Evolutionary conservation across 2,888 invertebrate species (phyloP).

Genomic region (Azorinus chamasolen): DNA sequence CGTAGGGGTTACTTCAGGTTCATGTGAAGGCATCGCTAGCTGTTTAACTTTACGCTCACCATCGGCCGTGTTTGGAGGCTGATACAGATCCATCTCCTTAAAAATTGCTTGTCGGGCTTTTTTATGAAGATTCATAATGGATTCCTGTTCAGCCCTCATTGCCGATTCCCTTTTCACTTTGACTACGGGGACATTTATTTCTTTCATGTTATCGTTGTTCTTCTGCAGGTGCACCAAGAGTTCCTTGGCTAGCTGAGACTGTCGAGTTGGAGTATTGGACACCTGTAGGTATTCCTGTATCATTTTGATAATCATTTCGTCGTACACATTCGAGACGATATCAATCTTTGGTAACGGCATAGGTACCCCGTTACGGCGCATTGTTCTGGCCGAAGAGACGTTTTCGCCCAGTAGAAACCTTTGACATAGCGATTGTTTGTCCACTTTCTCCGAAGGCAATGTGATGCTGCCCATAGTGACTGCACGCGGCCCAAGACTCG

Average conservation of each 20-base stretch:
- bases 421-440: constrained; percentile 54
- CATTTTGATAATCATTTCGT: constrained; percentile 76
- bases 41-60: too few species aligned
- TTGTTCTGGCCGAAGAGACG: constrained; percentile 25
- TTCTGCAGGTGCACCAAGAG: constrained; percentile 65
- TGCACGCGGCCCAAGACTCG: constrained; percentile 48
- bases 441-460: constrained; percentile 47
- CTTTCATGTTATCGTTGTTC: constrained; percentile 53
- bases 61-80: constrained; percentile 46
- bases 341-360: constrained; percentile 78
- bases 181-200: constrained; percentile 32
- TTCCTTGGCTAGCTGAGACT: constrained; percentile 65
- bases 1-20: too few species aligned
- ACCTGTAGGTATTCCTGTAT: constrained; percentile 74
- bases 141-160: constrained; percentile 6
- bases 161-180: neutral
- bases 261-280: constrained; percentile 65
- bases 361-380: constrained; percentile 43
- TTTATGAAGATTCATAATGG: constrained; percentile 10
- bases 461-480: constrained; percentile 64
- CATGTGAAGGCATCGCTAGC: too few species aligned
- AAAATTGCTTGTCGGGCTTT: neutral
- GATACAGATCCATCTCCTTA: too few species aligned
- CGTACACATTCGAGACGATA: constrained; percentile 76
- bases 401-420: constrained; percentile 41